A percentile compares a stretch with the other conserved stretches of the same genome.
Conservation (phyloP, 1,140 invertebrate genomes). For the Apolygus lucorum region DNA sequence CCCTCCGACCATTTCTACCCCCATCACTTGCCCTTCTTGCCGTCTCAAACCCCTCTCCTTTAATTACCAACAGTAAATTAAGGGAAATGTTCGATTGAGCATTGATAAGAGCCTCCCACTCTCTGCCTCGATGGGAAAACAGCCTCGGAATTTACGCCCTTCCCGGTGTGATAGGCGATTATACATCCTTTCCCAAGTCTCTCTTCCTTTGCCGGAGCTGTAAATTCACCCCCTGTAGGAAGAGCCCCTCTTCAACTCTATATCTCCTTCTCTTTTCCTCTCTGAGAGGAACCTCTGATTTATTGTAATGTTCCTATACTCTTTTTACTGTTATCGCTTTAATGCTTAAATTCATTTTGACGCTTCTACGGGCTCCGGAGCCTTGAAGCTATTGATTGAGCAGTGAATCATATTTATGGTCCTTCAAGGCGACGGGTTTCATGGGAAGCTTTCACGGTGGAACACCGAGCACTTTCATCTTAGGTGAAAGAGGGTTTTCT, state of each 20-base stretch:
- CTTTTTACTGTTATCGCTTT: slow-evolving; percentile 24
- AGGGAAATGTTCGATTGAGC: slow-evolving; percentile 28
- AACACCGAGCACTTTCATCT: slow-evolving; percentile 8
- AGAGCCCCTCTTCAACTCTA: slow-evolving; percentile 18
- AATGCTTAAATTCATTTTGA: slow-evolving; percentile 28
- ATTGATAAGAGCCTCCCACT: slow-evolving; percentile 22
- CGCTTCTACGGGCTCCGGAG: background rate
- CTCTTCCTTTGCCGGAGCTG: slow-evolving; percentile 21
- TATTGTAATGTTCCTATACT: slow-evolving; percentile 24
- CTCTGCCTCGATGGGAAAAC: slow-evolving; percentile 17
- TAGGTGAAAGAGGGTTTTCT: slow-evolving; percentile 12
- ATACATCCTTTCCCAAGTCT: slow-evolving; percentile 13
- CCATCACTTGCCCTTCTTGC: background rate
- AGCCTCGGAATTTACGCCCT: slow-evolving; percentile 23
- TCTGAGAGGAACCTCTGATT: slow-evolving; percentile 4
- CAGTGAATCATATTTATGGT: slow-evolving; percentile 25
- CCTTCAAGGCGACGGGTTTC: background rate
- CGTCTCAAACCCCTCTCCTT: slow-evolving; percentile 21
- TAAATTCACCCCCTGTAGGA: slow-evolving; percentile 7
- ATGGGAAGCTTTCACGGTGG: background rate
- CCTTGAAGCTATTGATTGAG: slow-evolving; percentile 14
- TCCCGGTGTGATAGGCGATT: slow-evolving; percentile 22
- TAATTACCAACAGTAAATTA: slow-evolving; percentile 28
- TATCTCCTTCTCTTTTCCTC: slow-evolving; percentile 15
- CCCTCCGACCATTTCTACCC: background rate